Conservation (phyloP, 2,888 invertebrate genomes). For the Chymomyza procnemis region DNA sequence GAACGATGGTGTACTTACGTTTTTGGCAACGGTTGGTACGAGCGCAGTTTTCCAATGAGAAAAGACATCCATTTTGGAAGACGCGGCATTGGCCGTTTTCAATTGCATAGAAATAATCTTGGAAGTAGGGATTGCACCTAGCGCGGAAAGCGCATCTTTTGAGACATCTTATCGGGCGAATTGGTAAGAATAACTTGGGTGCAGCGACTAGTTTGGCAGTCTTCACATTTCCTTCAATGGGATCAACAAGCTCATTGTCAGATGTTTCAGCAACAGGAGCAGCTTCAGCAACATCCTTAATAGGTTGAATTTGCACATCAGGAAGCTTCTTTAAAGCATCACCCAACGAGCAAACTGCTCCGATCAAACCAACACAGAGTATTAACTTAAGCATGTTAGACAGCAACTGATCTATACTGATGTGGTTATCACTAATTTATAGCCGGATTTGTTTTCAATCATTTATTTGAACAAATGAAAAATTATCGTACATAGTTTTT, state of each 20-base stretch:
- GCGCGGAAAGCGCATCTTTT: neutral
- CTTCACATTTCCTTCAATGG: neutral
- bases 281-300: neutral
- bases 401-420: neutral
- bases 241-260: neutral
- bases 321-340: neutral
- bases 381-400: neutral
- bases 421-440: neutral
- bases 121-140: conserved; percentile 1
- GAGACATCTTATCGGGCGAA: neutral
- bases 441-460: neutral
- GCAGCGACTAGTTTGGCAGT: neutral
- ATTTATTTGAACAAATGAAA: neutral
- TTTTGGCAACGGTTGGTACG: neutral
- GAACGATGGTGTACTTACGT: neutral
- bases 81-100: neutral
- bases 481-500: neutral
- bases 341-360: neutral
- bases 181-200: neutral
- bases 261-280: neutral
- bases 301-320: neutral
- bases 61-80: neutral
- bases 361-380: neutral
- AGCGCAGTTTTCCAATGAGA: neutral
- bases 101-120: neutral